Base-by-base conservation (phyloP, 2,113 vertebrate genomes). In the Solea senegalensis region DNA sequence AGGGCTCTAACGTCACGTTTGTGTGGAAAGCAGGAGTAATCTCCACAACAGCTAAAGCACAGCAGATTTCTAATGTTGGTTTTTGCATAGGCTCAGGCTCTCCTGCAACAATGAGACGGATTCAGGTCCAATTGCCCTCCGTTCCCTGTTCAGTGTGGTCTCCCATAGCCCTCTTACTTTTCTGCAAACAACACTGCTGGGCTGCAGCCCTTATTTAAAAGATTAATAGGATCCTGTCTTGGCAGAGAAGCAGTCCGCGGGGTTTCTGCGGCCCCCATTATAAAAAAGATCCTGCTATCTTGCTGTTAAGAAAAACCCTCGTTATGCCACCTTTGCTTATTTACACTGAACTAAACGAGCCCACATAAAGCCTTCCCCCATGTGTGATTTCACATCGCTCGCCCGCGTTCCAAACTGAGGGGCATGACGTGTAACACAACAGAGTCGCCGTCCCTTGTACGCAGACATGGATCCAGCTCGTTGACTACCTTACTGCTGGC, bases 151-250 rank as follows among this genome's bases (percentile, higher is more conserved):
- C 81, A 82, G 67, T 81, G 82, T 81, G 80, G 87, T 89, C 88
- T 87, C 88, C 78, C 82, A 67, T 71, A 70, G 74, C 76, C 69
- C 69, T 88, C 80, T 83, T 59, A 65, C 77, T 80, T 91, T 80
- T 80, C 80, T 52, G 67, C 84, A 88, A 85, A 91, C 89, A 92
- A 91, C 86, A 78, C 86, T 55, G 81, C 88, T 72, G 60, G 58
- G 83, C 85, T 82, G 58, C n/a, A 41, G 80, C 81, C 73, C 90
- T 86, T 86, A 88, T 89, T 89, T 92, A 90, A 92, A 91, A 92
- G 83, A 92, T 92, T 84, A 92, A 92, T 86, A 90, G 88, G 89
- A 92, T 76, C 79, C 83, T 64, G 82, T 86, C 78, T 83, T 78
- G 80, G 84, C 85, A 84, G 78, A 89, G 88, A 82, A 72, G 82